Evolutionary conservation across 2,888 invertebrate species (phyloP), one percentile per base, ranked within the genome.

Genomic region (Acleris cristana): DNA sequence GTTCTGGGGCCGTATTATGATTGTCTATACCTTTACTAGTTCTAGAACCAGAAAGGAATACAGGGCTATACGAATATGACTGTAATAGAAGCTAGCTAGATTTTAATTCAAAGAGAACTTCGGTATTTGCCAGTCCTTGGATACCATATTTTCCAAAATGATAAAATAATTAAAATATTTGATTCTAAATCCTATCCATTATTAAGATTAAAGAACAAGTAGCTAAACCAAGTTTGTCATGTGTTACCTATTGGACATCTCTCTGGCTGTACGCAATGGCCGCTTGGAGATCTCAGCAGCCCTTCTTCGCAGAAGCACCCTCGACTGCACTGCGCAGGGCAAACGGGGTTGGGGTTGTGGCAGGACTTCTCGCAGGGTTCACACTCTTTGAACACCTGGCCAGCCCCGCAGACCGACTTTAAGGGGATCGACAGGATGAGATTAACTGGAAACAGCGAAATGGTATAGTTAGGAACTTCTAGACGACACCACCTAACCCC

Each of bases 221-320:
- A 34, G 34, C 10, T 34, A 34, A 34, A 34, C 34, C 7, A 26
- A 26, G 26, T 26, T 26, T 8, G 1, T 14, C 21, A 52, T 16
- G 4, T 64, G 70, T 44, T 58, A 73, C 73, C 71, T 57, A 86
- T 75, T 7, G 87, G 86, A 63, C 89, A 89, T 1, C 87, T 76
- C 2, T 82, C 74, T 5, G 74, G 55, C 21, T 70, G 77, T 12
- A 89, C 79, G 63, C 89, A 89, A 16, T 74, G 72, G 0, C 85
- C 87, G 26, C 75, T 76, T 0, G 84, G 81, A 0, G 80, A 76
- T 65, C 79, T 82, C 3, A 86, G 76, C 51, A 77, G 81, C 0
- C 84, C 88, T 0, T 80, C 78, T 10, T 77, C 73, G 67, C 90
- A 90, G 77, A 85, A 85, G 73, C 90, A 90, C 0, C 89, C 90